Evolutionary conservation across 2,888 invertebrate genomes (phyloP).

Genomic region (Luperina nickerlii): DNA sequence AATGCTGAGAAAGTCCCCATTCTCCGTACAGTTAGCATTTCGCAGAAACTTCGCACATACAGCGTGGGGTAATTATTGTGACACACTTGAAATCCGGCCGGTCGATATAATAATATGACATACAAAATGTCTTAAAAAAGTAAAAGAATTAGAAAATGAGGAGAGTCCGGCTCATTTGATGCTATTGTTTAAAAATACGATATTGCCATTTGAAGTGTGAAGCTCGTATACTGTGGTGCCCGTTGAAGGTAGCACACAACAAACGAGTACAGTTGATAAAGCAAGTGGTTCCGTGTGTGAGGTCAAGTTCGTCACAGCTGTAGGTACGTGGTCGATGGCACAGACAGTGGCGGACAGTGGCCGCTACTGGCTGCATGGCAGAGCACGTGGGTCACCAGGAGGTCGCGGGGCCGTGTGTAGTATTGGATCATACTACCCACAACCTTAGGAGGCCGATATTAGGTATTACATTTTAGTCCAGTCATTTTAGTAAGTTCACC

Average conservation of each 20-base stretch:
- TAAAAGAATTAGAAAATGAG: conserved; percentile 10
- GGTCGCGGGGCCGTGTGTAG: not conserved
- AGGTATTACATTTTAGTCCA: too few species aligned
- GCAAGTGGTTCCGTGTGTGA: conserved; percentile 4
- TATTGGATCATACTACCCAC: not conserved
- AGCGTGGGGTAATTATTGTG: conserved; percentile 27
- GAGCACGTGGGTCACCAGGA: not conserved
- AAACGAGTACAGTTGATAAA: conserved; percentile 6
- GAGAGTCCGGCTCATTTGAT: conserved; percentile 3
- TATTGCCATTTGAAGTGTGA: not conserved
- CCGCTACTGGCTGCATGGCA: not conserved
- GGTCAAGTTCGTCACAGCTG: conserved; percentile 24
- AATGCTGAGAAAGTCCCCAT: conserved; percentile 59
- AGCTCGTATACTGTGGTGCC: not conserved
- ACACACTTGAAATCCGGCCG: conserved; percentile 34
- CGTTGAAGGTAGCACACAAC: not conserved
- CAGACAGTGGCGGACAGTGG: not conserved
- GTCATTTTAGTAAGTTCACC: too few species aligned
- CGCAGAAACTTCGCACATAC: conserved; percentile 28
- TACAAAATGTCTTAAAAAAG: conserved; percentile 13
- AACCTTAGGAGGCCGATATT: not conserved
- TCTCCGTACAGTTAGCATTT: conserved; percentile 26
- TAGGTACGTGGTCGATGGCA: not conserved
- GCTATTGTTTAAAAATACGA: conserved; percentile 25
- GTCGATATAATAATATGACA: conserved; percentile 17